Conservation (phyloP, 2,797 vertebrate genomes). For the Saxicola maurus region DNA sequence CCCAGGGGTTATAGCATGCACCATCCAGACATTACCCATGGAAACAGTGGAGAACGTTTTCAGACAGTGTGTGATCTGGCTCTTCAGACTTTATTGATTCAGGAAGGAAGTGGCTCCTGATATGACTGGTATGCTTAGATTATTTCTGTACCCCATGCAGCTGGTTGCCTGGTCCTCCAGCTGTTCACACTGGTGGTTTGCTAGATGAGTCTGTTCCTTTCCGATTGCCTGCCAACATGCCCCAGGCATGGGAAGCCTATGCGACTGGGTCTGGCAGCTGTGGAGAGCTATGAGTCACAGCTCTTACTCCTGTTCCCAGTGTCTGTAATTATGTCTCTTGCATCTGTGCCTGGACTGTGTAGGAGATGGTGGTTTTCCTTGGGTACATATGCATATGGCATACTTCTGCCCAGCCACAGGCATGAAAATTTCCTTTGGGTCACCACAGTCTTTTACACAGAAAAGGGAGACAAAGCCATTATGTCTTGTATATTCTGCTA, state of each 20-base stretch:
- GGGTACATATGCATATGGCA: neutral
- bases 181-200: neutral
- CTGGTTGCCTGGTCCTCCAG: neutral
- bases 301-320: neutral
- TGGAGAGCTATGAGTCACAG: neutral
- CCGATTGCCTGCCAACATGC: rapidly evolving
- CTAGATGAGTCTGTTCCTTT: neutral
- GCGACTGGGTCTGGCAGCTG: neutral
- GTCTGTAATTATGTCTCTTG: neutral
- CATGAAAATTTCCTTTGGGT: neutral
- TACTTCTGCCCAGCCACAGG: neutral
- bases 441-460: neutral
- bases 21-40: neutral
- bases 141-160: neutral
- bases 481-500: neutral
- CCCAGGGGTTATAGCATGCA: rapidly evolving
- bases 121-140: neutral
- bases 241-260: neutral
- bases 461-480: neutral
- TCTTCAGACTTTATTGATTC: neutral
- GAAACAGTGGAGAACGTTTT: rapidly evolving
- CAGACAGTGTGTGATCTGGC: neutral
- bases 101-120: neutral
- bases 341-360: neutral
- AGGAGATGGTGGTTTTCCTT: neutral